Evolutionary conservation across 2,797 vertebrate genomes (phyloP).

Genomic region (Trachops cirrhosus): DNA sequence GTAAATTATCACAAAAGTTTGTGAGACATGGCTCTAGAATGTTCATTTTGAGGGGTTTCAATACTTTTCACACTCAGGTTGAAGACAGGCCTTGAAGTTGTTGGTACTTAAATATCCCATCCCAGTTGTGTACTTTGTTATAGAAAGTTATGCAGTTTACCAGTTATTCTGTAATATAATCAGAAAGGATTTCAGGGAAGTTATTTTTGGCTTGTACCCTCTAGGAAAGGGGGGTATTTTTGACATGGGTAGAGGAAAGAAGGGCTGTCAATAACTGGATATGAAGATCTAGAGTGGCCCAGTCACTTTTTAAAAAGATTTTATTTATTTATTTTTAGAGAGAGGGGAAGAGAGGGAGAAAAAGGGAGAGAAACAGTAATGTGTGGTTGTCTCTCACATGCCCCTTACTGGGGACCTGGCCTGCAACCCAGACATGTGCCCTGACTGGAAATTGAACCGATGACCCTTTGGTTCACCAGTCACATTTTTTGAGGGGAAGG

Average conservation of each 20-base stretch:
- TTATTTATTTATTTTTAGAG: no score
- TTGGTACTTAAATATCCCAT: conserved; percentile 24
- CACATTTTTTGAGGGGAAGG: neutral
- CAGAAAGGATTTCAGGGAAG: conserved; percentile 10
- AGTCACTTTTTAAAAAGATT: neutral
- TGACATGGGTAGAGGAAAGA: conserved; percentile 33
- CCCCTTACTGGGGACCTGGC: no score
- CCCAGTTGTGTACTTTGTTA: conserved; percentile 2
- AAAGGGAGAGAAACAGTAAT: no score
- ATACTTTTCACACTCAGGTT: conserved; percentile 44
- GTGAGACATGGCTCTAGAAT: conserved; percentile 53
- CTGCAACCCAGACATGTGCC: no score
- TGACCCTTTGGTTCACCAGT: neutral
- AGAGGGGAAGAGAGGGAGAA: no score
- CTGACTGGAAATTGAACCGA: no score
- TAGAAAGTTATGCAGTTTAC: conserved; percentile 24
- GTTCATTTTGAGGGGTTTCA: conserved; percentile 46
- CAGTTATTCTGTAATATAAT: conserved; percentile 24
- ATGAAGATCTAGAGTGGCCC: neutral
- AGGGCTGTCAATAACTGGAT: neutral
- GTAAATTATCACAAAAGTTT: conserved; percentile 82
- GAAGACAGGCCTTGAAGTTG: conserved; percentile 44
- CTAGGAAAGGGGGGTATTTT: conserved; percentile 14
- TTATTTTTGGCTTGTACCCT: conserved; percentile 20
- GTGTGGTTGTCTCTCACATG: no score